These are phyloP conservation scores for Carposina sasakii DNA, from an alignment of 1,140 invertebrate species.

Conservation along the genomic window DNA sequence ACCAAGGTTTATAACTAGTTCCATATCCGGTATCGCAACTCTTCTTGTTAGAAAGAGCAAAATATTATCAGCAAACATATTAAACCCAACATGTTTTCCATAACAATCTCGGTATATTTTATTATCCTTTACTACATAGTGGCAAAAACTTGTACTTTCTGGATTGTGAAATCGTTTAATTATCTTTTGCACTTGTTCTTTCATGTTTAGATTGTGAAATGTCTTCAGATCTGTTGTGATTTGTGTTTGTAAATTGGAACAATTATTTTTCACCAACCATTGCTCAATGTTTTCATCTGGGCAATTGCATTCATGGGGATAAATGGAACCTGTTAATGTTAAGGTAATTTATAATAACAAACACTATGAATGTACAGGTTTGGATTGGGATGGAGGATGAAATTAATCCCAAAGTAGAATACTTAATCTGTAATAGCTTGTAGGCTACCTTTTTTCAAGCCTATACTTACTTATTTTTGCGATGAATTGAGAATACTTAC, in stretches of 20 bases:
- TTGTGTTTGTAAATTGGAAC: conserved; percentile 78
- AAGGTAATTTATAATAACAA: background rate
- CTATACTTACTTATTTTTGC: too few species aligned
- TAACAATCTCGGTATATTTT: conserved; percentile 91
- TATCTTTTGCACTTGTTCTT: conserved; percentile 77
- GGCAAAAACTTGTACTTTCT: conserved; percentile 88
- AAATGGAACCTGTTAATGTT: conserved; percentile 75
- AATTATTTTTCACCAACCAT: conserved; percentile 82
- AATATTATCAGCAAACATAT: conserved; percentile 95
- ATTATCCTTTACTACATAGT: conserved; percentile 92
- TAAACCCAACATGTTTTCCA: conserved; percentile 96
- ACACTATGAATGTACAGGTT: too few species aligned
- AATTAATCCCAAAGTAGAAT: too few species aligned
- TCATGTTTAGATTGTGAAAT: conserved; percentile 84
- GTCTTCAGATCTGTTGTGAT: conserved; percentile 82
- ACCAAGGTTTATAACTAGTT: conserved; percentile 94
- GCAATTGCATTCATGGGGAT: conserved; percentile 91
- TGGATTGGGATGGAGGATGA: too few species aligned
- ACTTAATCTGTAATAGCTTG: too few species aligned
- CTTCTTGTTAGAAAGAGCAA: conserved; percentile 88
- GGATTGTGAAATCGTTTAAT: conserved; percentile 79
- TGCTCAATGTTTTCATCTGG: conserved; percentile 76
- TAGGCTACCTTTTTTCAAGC: too few species aligned
- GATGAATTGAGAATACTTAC: too few species aligned
- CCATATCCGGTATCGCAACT: conserved; percentile 88